Evolutionary conservation across 2,888 invertebrate species (phyloP), one percentile per base, ranked within the genome.

Genomic region (Fragum sueziense): DNA sequence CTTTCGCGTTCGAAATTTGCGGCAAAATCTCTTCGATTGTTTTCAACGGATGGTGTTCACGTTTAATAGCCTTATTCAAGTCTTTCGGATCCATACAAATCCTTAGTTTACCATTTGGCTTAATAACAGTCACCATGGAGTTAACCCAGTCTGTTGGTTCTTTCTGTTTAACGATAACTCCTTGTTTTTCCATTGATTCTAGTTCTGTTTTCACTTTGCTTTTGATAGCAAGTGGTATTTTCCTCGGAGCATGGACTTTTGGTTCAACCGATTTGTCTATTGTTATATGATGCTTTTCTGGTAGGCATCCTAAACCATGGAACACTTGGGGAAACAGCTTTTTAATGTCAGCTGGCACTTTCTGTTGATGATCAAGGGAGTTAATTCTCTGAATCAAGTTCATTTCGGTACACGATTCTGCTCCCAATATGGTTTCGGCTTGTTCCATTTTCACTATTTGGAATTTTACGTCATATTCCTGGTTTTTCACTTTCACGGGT

Each of bases 41-140:
- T 76, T 80, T 84, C 68, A 86, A 52, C n/a, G 79, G 84, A 67
- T 74, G 77, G 22, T 85, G 82, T 74, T 81, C 82, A n/a, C 82
- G 65, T 25, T 74, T 47, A 47, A 86, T 76, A 0, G 80, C 83
- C 68, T 41, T 70, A 34, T 83, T 85, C 20, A 86, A 61, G 61
- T 85, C 77, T 33, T 74, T 59, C 3, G 84, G 78, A 70, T 86
- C 83, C n/a, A 83, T 76, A 37, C 84, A 84, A 11, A 85, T 59
- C 6, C 80, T 27, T 11, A 83, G 20, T 22, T 75, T 81, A 47
- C 73, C 73, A 29, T 76, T 79, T n/a, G 72, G 71, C 61, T 85
- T 84, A 14, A 73, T 37, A n/a, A 79, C 79, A 2, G 74, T 79
- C 3, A 81, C 81, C 79, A 84, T 82, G 3, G 76, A 74, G 47